These are phyloP conservation scores for Tonatia bakeri DNA, from an alignment of 2,113 vertebrate species.

Conservation along the genomic window DNA sequence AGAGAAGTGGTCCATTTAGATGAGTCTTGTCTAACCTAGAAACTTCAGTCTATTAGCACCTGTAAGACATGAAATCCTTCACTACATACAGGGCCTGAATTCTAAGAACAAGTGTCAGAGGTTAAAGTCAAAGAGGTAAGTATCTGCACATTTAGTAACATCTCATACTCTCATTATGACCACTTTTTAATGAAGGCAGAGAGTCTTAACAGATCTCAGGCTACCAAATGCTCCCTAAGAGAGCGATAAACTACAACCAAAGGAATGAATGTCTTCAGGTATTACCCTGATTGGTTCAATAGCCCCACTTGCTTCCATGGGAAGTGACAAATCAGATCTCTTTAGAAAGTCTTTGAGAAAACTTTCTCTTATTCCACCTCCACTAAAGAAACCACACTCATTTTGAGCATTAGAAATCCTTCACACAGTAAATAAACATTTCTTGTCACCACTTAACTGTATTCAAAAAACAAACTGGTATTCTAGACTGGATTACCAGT, in stretches of 20 bases:
- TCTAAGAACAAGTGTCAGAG: neutral
- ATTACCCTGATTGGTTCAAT: neutral
- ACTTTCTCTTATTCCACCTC: neutral
- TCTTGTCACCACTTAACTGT: neutral
- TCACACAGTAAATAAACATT: neutral
- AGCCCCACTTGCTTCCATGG: neutral
- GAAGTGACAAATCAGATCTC: neutral
- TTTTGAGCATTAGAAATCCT: conserved; percentile 22
- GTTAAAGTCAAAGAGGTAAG: neutral
- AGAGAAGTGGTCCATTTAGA: neutral
- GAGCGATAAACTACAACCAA: conserved; percentile 5
- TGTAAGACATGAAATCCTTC: neutral
- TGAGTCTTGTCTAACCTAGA: neutral
- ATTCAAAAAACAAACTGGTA: neutral
- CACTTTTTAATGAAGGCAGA: neutral
- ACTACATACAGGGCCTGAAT: neutral
- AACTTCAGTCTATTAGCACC: neutral
- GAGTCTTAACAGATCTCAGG: neutral
- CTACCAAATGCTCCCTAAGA: neutral
- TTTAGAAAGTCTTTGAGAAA: conserved; percentile 9
- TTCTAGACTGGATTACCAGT: neutral
- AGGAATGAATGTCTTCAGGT: neutral
- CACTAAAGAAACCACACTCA: conserved; percentile 20
- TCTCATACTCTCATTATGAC: neutral
- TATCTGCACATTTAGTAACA: neutral